Evolutionary conservation across 2,113 vertebrate species (phyloP).

Genomic region (Gorsachius goisagi): DNA sequence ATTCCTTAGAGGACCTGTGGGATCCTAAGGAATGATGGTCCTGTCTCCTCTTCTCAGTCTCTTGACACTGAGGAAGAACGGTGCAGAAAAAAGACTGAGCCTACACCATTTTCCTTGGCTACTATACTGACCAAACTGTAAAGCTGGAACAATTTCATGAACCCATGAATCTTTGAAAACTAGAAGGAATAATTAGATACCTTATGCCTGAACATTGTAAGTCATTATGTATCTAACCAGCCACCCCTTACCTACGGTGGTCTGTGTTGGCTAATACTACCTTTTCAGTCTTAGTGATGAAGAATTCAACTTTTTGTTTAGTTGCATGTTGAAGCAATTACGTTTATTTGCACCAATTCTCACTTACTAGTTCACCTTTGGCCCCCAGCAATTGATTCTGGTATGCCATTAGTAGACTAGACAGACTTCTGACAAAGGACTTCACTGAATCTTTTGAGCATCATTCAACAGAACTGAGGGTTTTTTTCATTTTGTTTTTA

Average conservation of each 20-base stretch:
- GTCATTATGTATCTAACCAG: neutral
- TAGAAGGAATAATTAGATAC: neutral
- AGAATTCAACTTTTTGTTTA: neutral
- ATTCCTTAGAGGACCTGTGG: constrained; percentile 20
- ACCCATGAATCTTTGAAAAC: neutral
- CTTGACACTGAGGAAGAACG: constrained; percentile 59
- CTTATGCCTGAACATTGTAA: neutral
- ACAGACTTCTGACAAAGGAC: neutral
- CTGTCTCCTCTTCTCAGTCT: constrained; percentile 58
- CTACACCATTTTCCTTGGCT: constrained; percentile 26
- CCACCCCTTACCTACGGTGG: neutral
- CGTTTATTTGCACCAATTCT: neutral
- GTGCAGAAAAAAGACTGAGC: constrained; percentile 54
- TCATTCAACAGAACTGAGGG: neutral
- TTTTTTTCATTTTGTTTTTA: neutral
- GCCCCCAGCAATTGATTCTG: neutral
- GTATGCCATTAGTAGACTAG: neutral
- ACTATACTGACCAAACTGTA: constrained; percentile 16
- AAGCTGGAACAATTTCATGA: constrained; percentile 16
- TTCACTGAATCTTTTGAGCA: neutral
- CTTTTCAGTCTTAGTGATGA: neutral
- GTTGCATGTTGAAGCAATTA: neutral
- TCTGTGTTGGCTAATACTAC: neutral
- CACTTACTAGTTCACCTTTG: neutral
- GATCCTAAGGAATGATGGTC: constrained; percentile 47